A percentile compares a stretch with the other conserved stretches of the same genome.
These are phyloP conservation scores for Alectura lathami DNA, from an alignment of 2,113 vertebrate genomes.

Conservation along the genomic window DNA sequence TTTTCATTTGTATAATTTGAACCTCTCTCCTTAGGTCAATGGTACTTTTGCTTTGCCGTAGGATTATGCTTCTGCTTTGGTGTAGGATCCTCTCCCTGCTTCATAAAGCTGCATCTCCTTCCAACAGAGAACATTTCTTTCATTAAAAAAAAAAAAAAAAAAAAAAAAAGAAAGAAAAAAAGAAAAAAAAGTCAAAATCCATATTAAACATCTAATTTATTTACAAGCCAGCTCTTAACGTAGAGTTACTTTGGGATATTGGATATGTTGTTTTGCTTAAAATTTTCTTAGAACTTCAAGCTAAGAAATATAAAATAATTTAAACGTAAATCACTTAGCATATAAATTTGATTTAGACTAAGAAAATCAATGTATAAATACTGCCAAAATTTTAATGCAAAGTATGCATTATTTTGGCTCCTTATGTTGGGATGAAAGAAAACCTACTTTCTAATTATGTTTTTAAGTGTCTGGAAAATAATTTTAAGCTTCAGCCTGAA, in stretches of 20 bases:
- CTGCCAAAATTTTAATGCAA: not conserved
- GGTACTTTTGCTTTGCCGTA: not conserved
- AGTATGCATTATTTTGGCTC: slow-evolving; percentile 30
- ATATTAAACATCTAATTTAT: not conserved
- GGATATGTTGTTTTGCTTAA: slow-evolving; percentile 35
- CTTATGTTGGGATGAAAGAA: slow-evolving; percentile 21
- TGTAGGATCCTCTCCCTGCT: not conserved
- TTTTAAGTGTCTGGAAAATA: slow-evolving; percentile 49
- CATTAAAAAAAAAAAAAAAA: not conserved
- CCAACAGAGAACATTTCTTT: not conserved
- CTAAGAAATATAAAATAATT: slow-evolving; percentile 39
- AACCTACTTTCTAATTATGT: slow-evolving; percentile 22
- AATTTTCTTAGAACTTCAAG: slow-evolving; percentile 6
- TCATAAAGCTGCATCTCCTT: not conserved
- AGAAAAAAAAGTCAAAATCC: not conserved
- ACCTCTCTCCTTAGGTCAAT: not conserved
- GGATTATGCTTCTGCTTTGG: not conserved
- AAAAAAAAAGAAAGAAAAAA: not conserved
- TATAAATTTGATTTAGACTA: slow-evolving; percentile 38
- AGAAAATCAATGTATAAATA: slow-evolving; percentile 7
- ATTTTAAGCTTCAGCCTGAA: slow-evolving; percentile 12
- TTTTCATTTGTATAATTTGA: not conserved
- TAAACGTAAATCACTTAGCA: slow-evolving; percentile 15
- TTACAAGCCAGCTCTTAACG: not conserved
- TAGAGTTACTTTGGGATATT: slow-evolving; percentile 7